Evolutionary conservation across 2,797 vertebrate species (phyloP).

Genomic region (Pangasius sanitwongsei): DNA sequence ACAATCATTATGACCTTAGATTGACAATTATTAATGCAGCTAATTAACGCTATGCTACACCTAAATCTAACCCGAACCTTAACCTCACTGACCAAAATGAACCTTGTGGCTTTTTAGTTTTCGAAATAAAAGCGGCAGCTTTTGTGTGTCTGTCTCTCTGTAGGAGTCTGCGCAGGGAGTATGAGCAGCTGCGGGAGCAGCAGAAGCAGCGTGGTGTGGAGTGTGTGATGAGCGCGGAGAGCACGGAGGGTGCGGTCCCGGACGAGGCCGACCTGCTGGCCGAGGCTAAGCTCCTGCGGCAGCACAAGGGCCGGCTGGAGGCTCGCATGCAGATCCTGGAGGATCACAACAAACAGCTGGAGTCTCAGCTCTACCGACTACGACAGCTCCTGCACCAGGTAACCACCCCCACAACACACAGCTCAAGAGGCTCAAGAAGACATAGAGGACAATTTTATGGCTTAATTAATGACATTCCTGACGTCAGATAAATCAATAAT

Average conservation of each 20-base stretch:
- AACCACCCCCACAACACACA: constrained; percentile 19
- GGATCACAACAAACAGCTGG: constrained; percentile 96
- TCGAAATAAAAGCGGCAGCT: background rate
- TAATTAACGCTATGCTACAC: background rate
- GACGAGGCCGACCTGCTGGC: constrained; percentile 94
- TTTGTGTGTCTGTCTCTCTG: background rate
- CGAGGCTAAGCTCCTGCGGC: constrained; percentile 93
- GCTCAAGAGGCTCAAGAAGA: too few species aligned
- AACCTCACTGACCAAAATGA: background rate
- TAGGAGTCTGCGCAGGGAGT: constrained; percentile 89
- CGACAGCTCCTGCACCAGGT: constrained; percentile 96
- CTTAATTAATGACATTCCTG: background rate
- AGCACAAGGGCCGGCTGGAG: constrained; percentile 95
- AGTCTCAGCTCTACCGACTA: constrained; percentile 93
- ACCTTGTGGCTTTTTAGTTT: background rate
- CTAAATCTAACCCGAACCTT: background rate
- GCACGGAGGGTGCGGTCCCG: constrained; percentile 60
- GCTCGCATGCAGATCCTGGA: constrained; percentile 96
- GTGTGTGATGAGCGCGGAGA: constrained; percentile 37
- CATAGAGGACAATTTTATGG: background rate
- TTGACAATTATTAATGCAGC: background rate
- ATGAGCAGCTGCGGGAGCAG: constrained; percentile 91
- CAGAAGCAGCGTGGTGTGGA: constrained; percentile 73
- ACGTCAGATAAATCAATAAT: background rate
- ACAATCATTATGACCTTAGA: background rate